Evolutionary conservation across 2,797 vertebrate genomes (phyloP), one percentile per base, ranked within the genome.

Genomic region (Lycodopsis pacificus): DNA sequence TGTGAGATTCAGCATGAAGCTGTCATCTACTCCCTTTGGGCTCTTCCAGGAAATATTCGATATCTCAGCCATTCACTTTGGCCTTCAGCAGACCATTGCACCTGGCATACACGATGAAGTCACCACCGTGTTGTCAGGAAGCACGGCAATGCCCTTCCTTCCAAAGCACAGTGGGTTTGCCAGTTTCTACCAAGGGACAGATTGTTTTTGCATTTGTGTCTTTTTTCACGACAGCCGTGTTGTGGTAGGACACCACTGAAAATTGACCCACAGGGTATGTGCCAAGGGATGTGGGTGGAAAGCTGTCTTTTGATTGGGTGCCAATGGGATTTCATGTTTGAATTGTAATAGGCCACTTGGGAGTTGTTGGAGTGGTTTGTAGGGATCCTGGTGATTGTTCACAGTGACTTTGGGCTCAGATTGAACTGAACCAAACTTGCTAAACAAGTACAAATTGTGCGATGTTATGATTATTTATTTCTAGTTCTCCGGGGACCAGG

Each of bases 261-360:
- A 89, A 77, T 48, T 61, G 77, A 77, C 77, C 73, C 58, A 44
- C 4, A 70, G 72, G 64, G 27, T 81, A 65, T 72, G 57, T 58
- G 44, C 70, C 2, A 30, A 70, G 64, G 73, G 76, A 73, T 84
- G 72, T 83, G 76, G 71, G 71, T 38, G 69, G 80, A 76, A 64
- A 54, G 49, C 40, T 67, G 71, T 27, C 71, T 82, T 86, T 83
- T 89, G 76, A 90, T 88, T 86, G 81, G 65, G 68, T 86, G 80
- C 88, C 86, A 87, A 79, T 38, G 30, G 46, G 48, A 76, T 49
- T 82, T 80, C 61, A 79, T 79, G 70, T 84, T 74, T 76, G 80
- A 82, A 75, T 87, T 74, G 34, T 57, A 86, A 87, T 61, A 73
- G 69, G 75, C 78, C 82, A 79, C 72, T 54, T 71, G 84, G 78